These are phyloP conservation scores for Leptoteleia sp. DNA, from an alignment of 1,140 invertebrate genomes.

Conservation along the genomic window DNA sequence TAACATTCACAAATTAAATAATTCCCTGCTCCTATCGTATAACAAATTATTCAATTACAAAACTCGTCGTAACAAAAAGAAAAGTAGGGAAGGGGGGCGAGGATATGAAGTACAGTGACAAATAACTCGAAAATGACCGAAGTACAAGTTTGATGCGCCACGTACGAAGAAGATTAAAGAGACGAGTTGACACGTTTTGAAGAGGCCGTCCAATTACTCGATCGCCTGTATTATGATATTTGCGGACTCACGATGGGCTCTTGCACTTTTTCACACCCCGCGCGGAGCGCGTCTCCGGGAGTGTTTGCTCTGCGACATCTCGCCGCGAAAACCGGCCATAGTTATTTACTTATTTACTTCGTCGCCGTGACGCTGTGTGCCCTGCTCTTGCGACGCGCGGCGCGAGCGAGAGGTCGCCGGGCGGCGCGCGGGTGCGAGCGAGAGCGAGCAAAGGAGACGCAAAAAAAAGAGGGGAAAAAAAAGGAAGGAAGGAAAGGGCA, in stretches of 20 bases:
- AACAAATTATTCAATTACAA: no score
- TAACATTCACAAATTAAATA: no score
- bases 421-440: constrained; percentile 3
- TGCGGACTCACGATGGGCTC: constrained; percentile 72
- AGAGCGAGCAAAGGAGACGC: not conserved
- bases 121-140: no score
- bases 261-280: constrained; percentile 70
- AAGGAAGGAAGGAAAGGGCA: no score
- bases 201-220: constrained; percentile 56
- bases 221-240: constrained; percentile 71
- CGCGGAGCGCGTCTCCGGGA: constrained; percentile 47
- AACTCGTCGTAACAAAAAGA: no score
- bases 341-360: constrained; percentile 78
- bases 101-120: no score
- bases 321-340: constrained; percentile 69
- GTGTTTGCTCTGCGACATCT: constrained; percentile 77
- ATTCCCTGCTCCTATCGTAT: no score
- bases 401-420: constrained; percentile 26
- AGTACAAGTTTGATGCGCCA: no score
- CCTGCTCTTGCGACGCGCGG: constrained; percentile 42
- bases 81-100: no score
- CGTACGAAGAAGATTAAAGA: constrained; percentile 1
- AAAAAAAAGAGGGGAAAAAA: constrained; percentile 18
- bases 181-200: constrained; percentile 39
- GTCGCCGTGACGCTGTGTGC: constrained; percentile 64